Evolutionary conservation across 1,140 invertebrate genomes (phyloP).

Genomic region (Argopecten irradians): DNA sequence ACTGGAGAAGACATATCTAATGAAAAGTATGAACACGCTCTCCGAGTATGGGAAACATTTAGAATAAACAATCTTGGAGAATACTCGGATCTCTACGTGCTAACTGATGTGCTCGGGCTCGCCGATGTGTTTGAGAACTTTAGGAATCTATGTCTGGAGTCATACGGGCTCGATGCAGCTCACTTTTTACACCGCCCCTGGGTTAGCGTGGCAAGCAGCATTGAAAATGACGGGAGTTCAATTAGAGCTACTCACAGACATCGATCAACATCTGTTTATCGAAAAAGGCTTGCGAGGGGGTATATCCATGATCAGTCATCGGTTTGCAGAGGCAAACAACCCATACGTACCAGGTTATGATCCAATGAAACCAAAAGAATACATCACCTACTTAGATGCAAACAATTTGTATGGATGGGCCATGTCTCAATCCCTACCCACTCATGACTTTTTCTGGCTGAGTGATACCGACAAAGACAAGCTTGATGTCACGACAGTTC

Average conservation of each 20-base stretch:
- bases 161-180: slow-evolving; percentile 23
- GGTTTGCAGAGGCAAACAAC: too few species aligned
- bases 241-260: slow-evolving; percentile 36
- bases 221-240: slow-evolving; percentile 28
- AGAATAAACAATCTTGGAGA: neutral
- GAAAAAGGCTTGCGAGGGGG: too few species aligned
- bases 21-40: neutral
- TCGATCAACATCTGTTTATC: slow-evolving; percentile 39
- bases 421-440: slow-evolving; percentile 33
- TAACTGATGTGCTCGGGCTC: neutral
- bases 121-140: slow-evolving; percentile 37
- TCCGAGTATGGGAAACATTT: slow-evolving; percentile 15
- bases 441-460: too few species aligned
- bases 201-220: neutral
- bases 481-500: too few species aligned
- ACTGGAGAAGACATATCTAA: slow-evolving; percentile 24
- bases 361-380: slow-evolving; percentile 17
- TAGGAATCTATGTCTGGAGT: neutral
- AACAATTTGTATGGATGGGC: slow-evolving; percentile 41
- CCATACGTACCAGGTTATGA: slow-evolving; percentile 35
- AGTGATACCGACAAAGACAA: too few species aligned
- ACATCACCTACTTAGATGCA: slow-evolving; percentile 36
- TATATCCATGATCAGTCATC: too few species aligned
- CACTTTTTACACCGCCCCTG: slow-evolving; percentile 20
- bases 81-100: slow-evolving; percentile 18